Percentiles rank a stretch among this genome's conserved stretches.
These are phyloP conservation scores for Zaprionus lachaisei DNA, from an alignment of 1,140 invertebrate species.

Conservation along the genomic window DNA sequence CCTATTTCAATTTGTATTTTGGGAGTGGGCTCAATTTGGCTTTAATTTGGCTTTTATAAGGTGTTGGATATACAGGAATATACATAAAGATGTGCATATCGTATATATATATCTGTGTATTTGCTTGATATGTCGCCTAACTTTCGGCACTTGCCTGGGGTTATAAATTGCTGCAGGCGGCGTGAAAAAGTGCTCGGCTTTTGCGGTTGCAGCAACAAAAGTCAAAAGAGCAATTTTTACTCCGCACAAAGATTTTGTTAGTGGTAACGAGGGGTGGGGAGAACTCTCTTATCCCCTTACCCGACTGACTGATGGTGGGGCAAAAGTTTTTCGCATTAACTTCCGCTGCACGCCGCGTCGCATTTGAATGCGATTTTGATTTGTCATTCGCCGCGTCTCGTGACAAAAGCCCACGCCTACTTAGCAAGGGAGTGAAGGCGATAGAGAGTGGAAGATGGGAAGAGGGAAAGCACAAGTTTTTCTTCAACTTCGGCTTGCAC, in stretches of 20 bases:
- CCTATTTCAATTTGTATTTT: constrained; percentile 41
- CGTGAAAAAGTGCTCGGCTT: constrained; percentile 71
- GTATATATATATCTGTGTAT: neutral
- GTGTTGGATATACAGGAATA: constrained; percentile 12
- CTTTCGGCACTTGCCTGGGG: constrained; percentile 71
- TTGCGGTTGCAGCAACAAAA: constrained; percentile 68
- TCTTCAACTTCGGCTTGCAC: constrained; percentile 31
- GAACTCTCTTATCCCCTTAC: too few species aligned
- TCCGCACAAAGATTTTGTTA: constrained; percentile 39
- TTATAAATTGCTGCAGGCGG: constrained; percentile 78
- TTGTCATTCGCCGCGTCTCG: constrained; percentile 74
- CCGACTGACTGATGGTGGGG: constrained; percentile 75
- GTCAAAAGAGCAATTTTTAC: constrained; percentile 76
- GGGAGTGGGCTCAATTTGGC: constrained; percentile 18
- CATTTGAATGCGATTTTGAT: constrained; percentile 83
- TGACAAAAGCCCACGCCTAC: constrained; percentile 78
- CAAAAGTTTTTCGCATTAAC: constrained; percentile 82
- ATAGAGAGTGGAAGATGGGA: neutral
- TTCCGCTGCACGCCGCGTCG: constrained; percentile 78
- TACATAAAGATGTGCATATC: neutral
- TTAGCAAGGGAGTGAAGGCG: constrained; percentile 32
- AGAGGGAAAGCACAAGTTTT: constrained; percentile 55
- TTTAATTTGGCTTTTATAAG: constrained; percentile 67
- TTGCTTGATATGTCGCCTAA: constrained; percentile 27
- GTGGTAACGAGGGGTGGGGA: constrained; percentile 9